Evolutionary conservation across 2,797 vertebrate species (phyloP).

Genomic region (Chaetodon trifasciatus): DNA sequence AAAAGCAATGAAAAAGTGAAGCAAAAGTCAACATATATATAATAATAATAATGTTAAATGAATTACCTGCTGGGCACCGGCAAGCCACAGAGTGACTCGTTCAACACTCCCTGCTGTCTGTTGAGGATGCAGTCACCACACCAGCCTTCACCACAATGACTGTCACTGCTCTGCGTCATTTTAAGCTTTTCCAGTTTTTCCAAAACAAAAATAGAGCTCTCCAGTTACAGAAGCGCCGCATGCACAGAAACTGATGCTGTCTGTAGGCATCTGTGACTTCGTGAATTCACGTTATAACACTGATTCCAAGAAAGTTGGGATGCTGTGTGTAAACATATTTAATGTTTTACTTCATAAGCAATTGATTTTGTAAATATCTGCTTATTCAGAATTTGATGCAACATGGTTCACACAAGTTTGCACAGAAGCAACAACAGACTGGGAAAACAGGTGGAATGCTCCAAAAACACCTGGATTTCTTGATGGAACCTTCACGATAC

Average conservation of each 20-base stretch:
- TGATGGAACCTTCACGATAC: not conserved
- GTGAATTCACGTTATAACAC: not conserved
- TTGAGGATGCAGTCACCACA: constrained; percentile 29
- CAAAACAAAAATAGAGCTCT: constrained; percentile 49
- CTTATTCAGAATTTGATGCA: too few species aligned
- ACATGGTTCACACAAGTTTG: too few species aligned
- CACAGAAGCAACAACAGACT: too few species aligned
- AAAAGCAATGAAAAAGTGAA: not conserved
- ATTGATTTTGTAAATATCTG: too few species aligned
- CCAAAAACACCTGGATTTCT: not conserved
- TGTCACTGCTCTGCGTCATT: constrained; percentile 62
- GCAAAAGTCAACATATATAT: not conserved
- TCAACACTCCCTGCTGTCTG: constrained; percentile 21
- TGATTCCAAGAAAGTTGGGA: too few species aligned
- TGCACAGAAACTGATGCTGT: not conserved
- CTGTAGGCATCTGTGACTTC: not conserved
- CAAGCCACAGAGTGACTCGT: constrained; percentile 7
- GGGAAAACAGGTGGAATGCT: too few species aligned
- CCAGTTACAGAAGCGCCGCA: not conserved
- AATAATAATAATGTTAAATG: not conserved
- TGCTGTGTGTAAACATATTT: too few species aligned
- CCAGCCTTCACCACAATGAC: constrained; percentile 47
- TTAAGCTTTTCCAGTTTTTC: constrained; percentile 68
- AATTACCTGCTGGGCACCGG: constrained; percentile 57
- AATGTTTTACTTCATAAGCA: too few species aligned